Conservation (phyloP, 2,888 invertebrate species). For the Cyrtodaria siliqua region DNA sequence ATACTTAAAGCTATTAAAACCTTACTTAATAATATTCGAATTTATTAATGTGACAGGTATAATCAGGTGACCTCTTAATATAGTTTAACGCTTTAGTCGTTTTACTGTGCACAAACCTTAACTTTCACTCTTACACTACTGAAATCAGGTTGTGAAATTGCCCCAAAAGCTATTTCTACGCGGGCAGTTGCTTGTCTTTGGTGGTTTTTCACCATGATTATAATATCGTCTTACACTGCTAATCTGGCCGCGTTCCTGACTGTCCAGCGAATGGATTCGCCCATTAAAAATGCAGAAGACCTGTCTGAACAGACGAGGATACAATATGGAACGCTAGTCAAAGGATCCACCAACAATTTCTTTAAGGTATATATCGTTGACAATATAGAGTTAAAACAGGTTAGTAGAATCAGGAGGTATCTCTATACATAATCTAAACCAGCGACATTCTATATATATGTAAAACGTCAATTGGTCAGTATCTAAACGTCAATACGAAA, state of each 20-base stretch:
- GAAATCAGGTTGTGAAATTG: slow-evolving; percentile 67
- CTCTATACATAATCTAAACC: no score
- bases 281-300: slow-evolving; percentile 98
- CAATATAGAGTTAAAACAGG: no score
- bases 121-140: not conserved
- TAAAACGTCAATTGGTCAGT: no score
- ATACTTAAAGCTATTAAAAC: no score
- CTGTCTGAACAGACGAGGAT: slow-evolving; percentile 97
- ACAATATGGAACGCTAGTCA: slow-evolving; percentile 96
- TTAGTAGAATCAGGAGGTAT: no score
- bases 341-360: slow-evolving; percentile 99
- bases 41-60: no score
- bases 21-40: no score
- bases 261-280: slow-evolving; percentile 97
- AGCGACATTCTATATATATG: no score
- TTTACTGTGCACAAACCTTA: no score
- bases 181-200: slow-evolving; percentile 97
- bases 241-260: slow-evolving; percentile 99
- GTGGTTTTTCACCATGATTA: slow-evolving; percentile 99
- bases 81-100: no score
- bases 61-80: no score
- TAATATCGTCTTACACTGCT: slow-evolving; percentile 99
- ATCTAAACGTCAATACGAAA: no score
- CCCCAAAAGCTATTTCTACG: slow-evolving; percentile 90
- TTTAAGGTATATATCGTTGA: slow-evolving; percentile 89